Conservation (phyloP, 2,888 invertebrate genomes). For the Copidosoma aretas region DNA sequence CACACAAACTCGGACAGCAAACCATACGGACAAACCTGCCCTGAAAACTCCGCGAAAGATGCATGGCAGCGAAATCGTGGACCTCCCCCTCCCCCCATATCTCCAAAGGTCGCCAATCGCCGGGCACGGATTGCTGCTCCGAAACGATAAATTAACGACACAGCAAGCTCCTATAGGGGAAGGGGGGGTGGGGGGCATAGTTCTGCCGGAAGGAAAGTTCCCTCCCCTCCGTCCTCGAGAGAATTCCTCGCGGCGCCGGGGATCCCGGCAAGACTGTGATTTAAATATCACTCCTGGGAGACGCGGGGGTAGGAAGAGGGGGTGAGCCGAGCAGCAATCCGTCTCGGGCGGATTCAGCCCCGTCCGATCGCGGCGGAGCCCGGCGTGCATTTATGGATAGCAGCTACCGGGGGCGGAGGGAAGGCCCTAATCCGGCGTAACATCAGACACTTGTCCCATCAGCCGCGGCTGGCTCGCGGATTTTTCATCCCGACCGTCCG, state of each 20-base stretch:
- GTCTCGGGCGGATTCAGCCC: constrained; percentile 18
- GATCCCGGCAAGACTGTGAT: constrained; percentile 43
- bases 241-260: constrained; percentile 30
- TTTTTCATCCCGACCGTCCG: constrained; percentile 10
- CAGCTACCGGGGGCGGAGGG: background rate
- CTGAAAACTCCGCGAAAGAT: too few relatives aligned
- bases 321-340: constrained; percentile 23
- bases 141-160: constrained; percentile 26
- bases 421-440: constrained; percentile 6
- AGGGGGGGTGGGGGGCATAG: constrained; percentile 23
- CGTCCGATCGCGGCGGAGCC: constrained; percentile 20
- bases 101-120: constrained; percentile 8
- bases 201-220: constrained; percentile 42
- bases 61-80: too few relatives aligned
- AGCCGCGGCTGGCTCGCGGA: background rate
- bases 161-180: constrained; percentile 2
- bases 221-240: constrained; percentile 22
- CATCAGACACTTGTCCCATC: background rate
- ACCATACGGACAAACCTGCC: too few relatives aligned
- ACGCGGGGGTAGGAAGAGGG: constrained; percentile 4
- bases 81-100: too few relatives aligned
- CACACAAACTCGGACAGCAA: too few relatives aligned
- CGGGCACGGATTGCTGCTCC: too few relatives aligned
- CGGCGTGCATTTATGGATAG: constrained; percentile 37
- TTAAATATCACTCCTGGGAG: constrained; percentile 46